Evolutionary conservation across 2,113 vertebrate species (phyloP), one percentile per base, ranked within the genome.

Genomic region (Paramisgurnus dabryanus): DNA sequence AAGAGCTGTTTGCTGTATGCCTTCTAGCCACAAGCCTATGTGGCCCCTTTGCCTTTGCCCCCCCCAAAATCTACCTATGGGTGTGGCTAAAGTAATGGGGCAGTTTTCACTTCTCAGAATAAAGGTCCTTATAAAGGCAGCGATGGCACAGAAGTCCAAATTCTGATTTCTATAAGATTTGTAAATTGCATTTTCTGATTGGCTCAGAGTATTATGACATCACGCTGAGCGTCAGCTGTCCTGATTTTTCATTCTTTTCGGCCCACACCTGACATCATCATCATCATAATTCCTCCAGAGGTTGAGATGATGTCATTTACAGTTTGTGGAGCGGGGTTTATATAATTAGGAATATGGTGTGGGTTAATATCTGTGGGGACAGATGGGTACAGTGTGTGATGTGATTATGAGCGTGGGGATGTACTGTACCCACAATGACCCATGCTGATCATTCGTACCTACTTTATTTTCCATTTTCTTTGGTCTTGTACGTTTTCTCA

Each of bases 271-370:
- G 68, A 34, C 27, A 34, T 34, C 27, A 34, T 34, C 27, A 34
- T 67, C 66, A 71, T 57, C 15, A 27, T 78, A 3, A 69, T 69
- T 83, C 78, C 76, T 49, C 49, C 78, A 61, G 11, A 39, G 74
- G 67, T 13, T 43, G 34, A 10, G n/a, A 39, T 40, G 67, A 53
- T 64, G 39, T 64, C 61, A 68, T 58, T 6, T 39, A 12, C 12
- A 61, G 34, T 80, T 82, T 77, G 67, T 81, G 43, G 6, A 27
- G 49, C 34, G 43, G 66, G 71, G 6, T 22, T 47, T 39, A 22
- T 17, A 4, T 11, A 5, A n/a, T 43, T 40, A 17, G 10, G 57
- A 68, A 72, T 22, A 63, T 68, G 53, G 70, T 66, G 70, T 70
- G 34, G 40, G 43, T 57, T 55, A 55, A 55, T 55, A 55, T 7